These are phyloP conservation scores for Bufo gargarizans DNA, from an alignment of 2,113 vertebrate genomes.

Conservation along the genomic window DNA sequence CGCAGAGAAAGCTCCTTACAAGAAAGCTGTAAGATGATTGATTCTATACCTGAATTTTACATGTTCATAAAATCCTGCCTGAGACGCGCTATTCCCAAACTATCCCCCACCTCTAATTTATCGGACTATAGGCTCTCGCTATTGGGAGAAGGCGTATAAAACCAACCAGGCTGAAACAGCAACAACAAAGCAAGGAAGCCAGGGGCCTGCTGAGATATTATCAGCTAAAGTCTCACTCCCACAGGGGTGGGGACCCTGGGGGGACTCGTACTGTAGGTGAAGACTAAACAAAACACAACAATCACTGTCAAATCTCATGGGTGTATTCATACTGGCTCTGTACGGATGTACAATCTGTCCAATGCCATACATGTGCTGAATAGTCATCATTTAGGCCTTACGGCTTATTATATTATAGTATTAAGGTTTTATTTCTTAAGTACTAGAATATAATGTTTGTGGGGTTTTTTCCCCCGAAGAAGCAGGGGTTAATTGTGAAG, in stretches of 20 bases:
- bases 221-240: slow-evolving; percentile 45
- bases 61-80: neutral
- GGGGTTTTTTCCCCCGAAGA: neutral
- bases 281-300: slow-evolving; percentile 54
- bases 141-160: slow-evolving; percentile 41
- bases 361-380: neutral
- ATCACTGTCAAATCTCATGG: slow-evolving; percentile 16
- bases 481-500: slow-evolving; percentile 1
- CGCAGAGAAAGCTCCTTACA: neutral
- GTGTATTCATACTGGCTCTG: neutral
- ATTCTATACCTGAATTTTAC: neutral
- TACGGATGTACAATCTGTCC: neutral
- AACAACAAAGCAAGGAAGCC: slow-evolving; percentile 58
- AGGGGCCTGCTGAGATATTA: slow-evolving; percentile 58
- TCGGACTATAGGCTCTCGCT: neutral
- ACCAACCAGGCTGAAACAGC: slow-evolving; percentile 29
- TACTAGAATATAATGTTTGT: neutral
- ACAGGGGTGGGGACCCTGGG: slow-evolving; percentile 56
- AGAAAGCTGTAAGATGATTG: neutral
- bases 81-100: neutral
- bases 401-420: neutral
- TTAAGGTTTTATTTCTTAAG: neutral
- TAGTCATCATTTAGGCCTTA: no score
- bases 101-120: neutral
- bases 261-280: slow-evolving; percentile 42